Base-by-base conservation (phyloP, 2,113 vertebrate species). In the Prochilodus magdalenae region DNA sequence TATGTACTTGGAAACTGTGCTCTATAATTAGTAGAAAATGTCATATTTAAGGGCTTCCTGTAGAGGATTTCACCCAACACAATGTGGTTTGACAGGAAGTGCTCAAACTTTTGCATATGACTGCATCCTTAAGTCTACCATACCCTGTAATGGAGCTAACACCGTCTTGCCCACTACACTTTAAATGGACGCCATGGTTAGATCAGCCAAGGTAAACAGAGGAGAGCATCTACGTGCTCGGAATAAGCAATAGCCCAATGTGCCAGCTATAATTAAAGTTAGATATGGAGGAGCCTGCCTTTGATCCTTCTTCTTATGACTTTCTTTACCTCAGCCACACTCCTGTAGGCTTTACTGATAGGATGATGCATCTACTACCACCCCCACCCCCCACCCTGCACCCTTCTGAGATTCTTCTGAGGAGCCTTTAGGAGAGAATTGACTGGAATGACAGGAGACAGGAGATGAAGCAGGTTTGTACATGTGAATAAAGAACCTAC, bases 281-380 rank as follows among this genome's bases (percentile, higher is more conserved):
- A 60, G 70, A 84, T 75, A 73, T 69, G 51, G 20, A 40, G 70
- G 63, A 75, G 77, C 27, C 66, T 75, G 55, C 73, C 69, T 84
- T 84, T 84, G 40, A 75, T 84, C 77, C 36, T 79, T 83, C 67
- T 80, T 75, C 67, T 80, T 75, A 76, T 75, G 63, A 69, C 59
- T 71, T 83, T 66, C 57, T 69, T 29, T 27, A 53, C 73, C 77
- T 70, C 47, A 27, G 44, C n/a, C 16, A 30, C 29, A 40, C 76
- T 74, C 53, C 24, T 33, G 49, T 49, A 36, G 26, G 49, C 65
- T 33, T 59, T 14, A 7, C 8, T 47, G 15, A 62, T 70, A 44
- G 27, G 73, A 69, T 82, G 62, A 85, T 70, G 67, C 57, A 69
- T 73, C 15, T 11, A 33, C n/a, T 33, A n/a, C n/a, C n/a, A n/a